Evolutionary conservation across 35 echinoderm and acorn worm genomes (phyloP), one percentile per base, ranked within the genome.

Genomic region (Heliocidaris erythrogramma): DNA sequence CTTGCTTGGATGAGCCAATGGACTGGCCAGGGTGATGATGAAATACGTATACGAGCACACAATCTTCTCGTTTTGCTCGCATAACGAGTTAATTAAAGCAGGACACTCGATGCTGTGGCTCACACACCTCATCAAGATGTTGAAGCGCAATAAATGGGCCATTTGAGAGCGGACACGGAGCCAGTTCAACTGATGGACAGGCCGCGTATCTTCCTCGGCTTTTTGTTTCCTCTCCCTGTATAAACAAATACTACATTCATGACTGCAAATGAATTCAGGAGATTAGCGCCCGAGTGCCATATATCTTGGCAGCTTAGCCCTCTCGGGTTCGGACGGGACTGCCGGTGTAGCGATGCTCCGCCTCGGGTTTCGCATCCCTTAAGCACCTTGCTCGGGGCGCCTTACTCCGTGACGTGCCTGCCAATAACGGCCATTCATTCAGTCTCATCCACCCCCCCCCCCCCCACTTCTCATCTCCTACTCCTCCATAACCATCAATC

Each of bases 231-330:
- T 49, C 48, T 47, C 49, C 31, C 91, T 92, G 91, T 92, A 92
- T 52, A 92, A 92, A 92, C 91, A 92, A 92, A 92, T 92, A 92
- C 49, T 92, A 92, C 91, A 92, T 92, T 92, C 91, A 92, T 92
- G 91, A 92, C 91, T 92, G 91, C 91, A 92, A 92, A 92, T 92
- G 48, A 92, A 92, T 92, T 92, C 91, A 92, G 29, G 32, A 92
- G 91, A 92, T 92, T 92, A 92, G 47, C 50, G 91, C 5, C 29
- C 48, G 47, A 50, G 91, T 92, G 47, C 91, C 49, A 92, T 48
- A 48, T 52, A 49, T 92, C 91, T 92, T 48, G 50, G 31, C 91
- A 48, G 49, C 91, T 92, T 59, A 92, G 47, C 47, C 31, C 91
- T 48, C 47, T 48, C 31, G 87, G 31, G 87, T 89, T 92, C 91